Base-by-base conservation (phyloP, 2,888 invertebrate genomes). In the Melanotus villosus region DNA sequence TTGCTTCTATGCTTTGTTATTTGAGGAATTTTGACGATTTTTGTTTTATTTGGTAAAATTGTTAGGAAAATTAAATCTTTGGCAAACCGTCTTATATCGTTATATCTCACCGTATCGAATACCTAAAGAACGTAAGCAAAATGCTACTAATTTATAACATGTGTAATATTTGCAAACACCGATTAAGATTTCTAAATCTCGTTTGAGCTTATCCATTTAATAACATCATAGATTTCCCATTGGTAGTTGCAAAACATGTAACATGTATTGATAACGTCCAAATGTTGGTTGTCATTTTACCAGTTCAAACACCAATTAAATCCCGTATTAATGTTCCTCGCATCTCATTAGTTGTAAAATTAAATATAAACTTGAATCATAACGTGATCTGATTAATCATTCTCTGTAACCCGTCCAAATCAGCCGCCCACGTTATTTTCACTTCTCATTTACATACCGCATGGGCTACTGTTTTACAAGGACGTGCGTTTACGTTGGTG, bases 331-430 rank as follows among this genome's bases (percentile, higher is more conserved):
- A 47, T 47, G 47, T 23, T 14, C n/a, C 12, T 12, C 19, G 7
- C 26, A 50, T 6, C 50, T 30, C 50, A 14, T 52, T 52, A 52
- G 30, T n/a, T 52, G 16, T 50, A 14, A 26, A 18, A 26, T 30
- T 30, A 50, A 50, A 50, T 50, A 23, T 57, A 57, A 57, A 38
- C 14, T 41, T 36, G 23, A 57, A 9, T 58, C 45, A 45, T 59
- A 43, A 45, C 32, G 32, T 45, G 59, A 12, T 45, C 59, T 41
- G 36, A 38, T 59, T 59, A 59, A 59, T 59, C 59, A 59, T 59
- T 26, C 30, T 7, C 26, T 58, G 41, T 58, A 43, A 7, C 43
- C 26, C 16, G 34, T 59, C 59, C 32, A 45, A 45, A 23, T 59
- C 18, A 19, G n/a, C 18, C 41, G 38, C 38, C 58, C 43, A 59